Percentiles rank a stretch among this genome's conserved stretches.
Evolutionary conservation across 1,140 invertebrate species (phyloP).

Genomic region (Telenomus remus): DNA sequence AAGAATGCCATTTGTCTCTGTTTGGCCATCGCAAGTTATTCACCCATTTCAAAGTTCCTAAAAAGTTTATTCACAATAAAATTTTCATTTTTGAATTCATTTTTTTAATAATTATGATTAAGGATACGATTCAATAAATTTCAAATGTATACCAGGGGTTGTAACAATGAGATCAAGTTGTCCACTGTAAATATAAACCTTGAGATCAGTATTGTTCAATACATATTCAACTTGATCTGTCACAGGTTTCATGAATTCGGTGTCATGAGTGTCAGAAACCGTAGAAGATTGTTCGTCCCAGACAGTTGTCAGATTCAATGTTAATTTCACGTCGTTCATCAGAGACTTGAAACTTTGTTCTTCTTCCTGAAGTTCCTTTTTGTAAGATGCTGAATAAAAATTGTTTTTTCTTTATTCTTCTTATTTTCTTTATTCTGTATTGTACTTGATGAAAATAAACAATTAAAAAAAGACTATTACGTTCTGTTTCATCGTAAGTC

Average conservation of each 20-base stretch:
- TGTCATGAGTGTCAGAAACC: conserved; percentile 80
- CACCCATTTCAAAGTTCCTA: conserved; percentile 33
- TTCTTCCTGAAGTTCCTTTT: no score
- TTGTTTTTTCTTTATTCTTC: no score
- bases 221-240: conserved; percentile 78
- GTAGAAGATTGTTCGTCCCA: conserved; percentile 78
- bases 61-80: neutral
- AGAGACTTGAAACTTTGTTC: neutral
- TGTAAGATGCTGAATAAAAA: no score
- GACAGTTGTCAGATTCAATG: conserved; percentile 77
- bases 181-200: conserved; percentile 82
- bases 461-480: conserved; percentile 65
- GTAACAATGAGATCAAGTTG: conserved; percentile 84
- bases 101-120: no score
- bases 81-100: no score
- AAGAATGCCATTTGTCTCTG: conserved; percentile 10
- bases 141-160: conserved; percentile 76
- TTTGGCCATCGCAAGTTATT: conserved; percentile 27
- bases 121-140: no score
- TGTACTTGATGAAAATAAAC: no score
- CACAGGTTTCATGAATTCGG: conserved; percentile 76
- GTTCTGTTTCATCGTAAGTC: conserved; percentile 69
- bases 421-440: no score
- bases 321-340: conserved; percentile 78
- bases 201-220: conserved; percentile 82